Evolutionary conservation across 2,888 invertebrate species (phyloP).

Genomic region (Dasypolia templi): DNA sequence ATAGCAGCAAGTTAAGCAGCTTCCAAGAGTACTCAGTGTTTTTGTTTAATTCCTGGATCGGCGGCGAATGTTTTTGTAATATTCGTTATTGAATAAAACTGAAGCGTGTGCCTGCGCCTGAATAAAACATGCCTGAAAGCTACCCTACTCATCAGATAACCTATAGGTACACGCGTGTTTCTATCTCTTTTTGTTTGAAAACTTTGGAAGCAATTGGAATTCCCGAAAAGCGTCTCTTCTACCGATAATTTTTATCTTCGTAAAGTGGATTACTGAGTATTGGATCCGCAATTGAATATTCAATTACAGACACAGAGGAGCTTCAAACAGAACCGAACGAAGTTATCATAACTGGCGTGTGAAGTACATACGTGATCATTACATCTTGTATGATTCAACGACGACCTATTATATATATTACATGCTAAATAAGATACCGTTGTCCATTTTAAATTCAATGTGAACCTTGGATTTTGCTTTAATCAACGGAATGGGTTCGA

Average conservation of each 20-base stretch:
- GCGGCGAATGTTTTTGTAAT: constrained; percentile 47
- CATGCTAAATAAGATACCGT: background rate
- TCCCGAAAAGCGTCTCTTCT: constrained; percentile 27
- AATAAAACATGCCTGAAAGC: constrained; percentile 56
- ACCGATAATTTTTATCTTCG: constrained; percentile 53
- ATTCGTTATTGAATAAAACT: constrained; percentile 56
- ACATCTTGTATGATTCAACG: no score
- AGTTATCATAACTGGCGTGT: background rate
- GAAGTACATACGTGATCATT: no score
- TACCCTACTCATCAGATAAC: constrained; percentile 54
- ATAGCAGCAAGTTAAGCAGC: constrained; percentile 55
- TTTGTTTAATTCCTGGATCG: constrained; percentile 61
- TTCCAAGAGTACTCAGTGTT: constrained; percentile 43
- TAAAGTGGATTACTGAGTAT: constrained; percentile 42
- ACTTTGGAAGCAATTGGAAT: constrained; percentile 43
- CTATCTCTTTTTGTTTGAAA: constrained; percentile 51
- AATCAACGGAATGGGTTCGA: background rate
- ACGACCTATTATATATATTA: background rate
- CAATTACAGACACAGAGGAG: constrained; percentile 27
- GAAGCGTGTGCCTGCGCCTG: constrained; percentile 40
- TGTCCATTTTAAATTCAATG: background rate
- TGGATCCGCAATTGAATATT: constrained; percentile 46
- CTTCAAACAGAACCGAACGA: constrained; percentile 1
- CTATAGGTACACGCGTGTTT: constrained; percentile 47
- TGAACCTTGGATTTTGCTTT: background rate